Evolutionary conservation across 2,888 invertebrate species (phyloP).

Genomic region (Phalera bucephala): DNA sequence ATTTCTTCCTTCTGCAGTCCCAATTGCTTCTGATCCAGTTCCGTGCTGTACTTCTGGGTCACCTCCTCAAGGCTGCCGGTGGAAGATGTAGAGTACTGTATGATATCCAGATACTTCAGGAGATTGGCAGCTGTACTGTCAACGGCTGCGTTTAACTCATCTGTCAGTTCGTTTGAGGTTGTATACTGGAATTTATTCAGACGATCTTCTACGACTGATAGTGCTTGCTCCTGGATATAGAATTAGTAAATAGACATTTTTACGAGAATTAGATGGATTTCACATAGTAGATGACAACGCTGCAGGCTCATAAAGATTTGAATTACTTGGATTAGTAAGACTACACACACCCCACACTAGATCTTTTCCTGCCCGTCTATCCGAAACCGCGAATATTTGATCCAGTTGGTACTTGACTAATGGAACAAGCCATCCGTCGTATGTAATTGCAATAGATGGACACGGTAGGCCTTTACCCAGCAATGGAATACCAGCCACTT

Average conservation of each 20-base stretch:
- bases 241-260: background rate
- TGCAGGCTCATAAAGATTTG: too few species aligned
- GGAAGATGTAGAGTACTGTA: conserved; percentile 27
- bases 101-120: conserved; percentile 47
- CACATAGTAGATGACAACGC: too few species aligned
- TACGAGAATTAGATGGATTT: too few species aligned
- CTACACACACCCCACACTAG: too few species aligned
- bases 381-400: too few species aligned
- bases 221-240: conserved; percentile 35
- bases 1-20: conserved; percentile 59
- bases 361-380: too few species aligned
- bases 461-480: too few species aligned
- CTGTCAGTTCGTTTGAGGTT: conserved; percentile 34
- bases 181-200: conserved; percentile 37
- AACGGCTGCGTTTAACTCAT: conserved; percentile 40
- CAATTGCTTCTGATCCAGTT: conserved; percentile 56
- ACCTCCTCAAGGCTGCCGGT: conserved; percentile 19
- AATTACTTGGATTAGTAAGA: too few species aligned
- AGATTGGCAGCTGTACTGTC: conserved; percentile 46
- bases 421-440: too few species aligned
- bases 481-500: too few species aligned
- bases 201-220: conserved; percentile 40
- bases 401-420: too few species aligned
- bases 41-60: conserved; percentile 38
- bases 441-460: too few species aligned